Evolutionary conservation across 2,888 invertebrate species (phyloP).

Genomic region (Apantesis nais): DNA sequence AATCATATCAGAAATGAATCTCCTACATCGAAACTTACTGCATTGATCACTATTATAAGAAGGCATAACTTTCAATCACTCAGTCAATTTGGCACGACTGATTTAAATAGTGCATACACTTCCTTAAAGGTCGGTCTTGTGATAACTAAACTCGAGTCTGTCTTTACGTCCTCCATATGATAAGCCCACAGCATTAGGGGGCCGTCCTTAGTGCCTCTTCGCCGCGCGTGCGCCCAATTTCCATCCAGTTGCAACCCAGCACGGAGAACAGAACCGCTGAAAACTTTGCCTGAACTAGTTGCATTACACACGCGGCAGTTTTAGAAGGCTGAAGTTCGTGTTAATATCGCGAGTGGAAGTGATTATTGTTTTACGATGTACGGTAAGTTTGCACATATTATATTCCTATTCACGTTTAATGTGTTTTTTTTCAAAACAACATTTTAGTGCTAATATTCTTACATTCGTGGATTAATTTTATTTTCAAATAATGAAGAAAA

Average conservation of each 20-base stretch:
- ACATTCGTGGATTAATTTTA: no score
- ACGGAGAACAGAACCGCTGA: neutral
- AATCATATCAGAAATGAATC: no score
- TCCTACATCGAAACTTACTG: no score
- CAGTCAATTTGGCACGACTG: neutral
- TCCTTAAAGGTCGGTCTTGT: neutral
- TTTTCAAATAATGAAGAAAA: no score
- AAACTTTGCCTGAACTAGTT: neutral
- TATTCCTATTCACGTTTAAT: neutral
- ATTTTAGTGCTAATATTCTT: neutral
- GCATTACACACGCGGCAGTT: neutral
- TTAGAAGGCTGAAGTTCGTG: neutral
- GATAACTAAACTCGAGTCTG: neutral
- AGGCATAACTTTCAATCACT: neutral
- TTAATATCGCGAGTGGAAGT: neutral
- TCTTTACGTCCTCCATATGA: neutral
- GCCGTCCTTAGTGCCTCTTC: neutral
- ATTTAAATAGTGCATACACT: neutral
- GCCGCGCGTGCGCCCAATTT: neutral
- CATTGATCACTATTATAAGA: no score
- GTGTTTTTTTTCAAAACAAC: neutral
- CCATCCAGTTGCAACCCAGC: rapidly evolving
- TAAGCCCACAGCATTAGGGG: neutral
- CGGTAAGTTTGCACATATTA: neutral
- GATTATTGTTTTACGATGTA: neutral